Evolutionary conservation across 2,888 invertebrate species (phyloP).

Genomic region (Fragum sueziense): DNA sequence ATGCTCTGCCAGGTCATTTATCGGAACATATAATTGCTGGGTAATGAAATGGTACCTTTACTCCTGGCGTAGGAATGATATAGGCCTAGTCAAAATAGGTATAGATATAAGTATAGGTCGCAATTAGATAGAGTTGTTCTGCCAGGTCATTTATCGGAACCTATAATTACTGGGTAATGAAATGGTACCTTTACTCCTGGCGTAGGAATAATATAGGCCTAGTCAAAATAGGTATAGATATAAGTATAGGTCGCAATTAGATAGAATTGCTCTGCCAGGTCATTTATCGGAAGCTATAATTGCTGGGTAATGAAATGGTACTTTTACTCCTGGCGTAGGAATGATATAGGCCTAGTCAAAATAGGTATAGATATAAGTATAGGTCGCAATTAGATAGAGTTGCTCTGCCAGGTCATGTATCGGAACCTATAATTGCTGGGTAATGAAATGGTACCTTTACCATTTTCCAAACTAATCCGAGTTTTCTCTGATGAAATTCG

Average conservation of each 20-base stretch:
- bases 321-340: too few relatives aligned
- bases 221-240: too few relatives aligned
- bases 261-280: too few relatives aligned
- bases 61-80: neutral
- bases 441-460: neutral
- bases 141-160: neutral
- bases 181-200: too few relatives aligned
- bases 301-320: neutral
- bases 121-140: too few relatives aligned
- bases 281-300: neutral
- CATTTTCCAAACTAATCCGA: too few relatives aligned
- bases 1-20: too few relatives aligned
- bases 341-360: neutral
- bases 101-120: too few relatives aligned
- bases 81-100: neutral
- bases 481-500: too few relatives aligned
- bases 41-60: neutral
- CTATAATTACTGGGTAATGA: neutral
- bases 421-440: neutral
- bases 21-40: neutral
- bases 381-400: too few relatives aligned
- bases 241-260: too few relatives aligned
- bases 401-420: neutral
- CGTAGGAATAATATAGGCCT: neutral
- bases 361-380: too few relatives aligned